These are phyloP conservation scores for Chamaea fasciata DNA, from an alignment of 2,113 vertebrate species.

Conservation along the genomic window DNA sequence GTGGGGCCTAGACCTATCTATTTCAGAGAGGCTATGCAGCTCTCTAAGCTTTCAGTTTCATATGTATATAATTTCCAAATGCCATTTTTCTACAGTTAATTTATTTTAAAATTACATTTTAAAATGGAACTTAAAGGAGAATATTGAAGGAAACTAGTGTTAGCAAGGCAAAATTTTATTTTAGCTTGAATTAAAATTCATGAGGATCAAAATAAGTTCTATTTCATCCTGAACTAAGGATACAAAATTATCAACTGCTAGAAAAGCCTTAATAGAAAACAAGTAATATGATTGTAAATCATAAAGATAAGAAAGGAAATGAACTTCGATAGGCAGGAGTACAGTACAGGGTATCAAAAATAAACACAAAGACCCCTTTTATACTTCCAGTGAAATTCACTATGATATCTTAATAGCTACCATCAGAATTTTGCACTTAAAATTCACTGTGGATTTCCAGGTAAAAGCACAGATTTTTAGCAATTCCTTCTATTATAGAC, in stretches of 20 bases:
- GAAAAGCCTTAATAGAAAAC: not conserved
- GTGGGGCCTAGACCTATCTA: not conserved
- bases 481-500: not conserved
- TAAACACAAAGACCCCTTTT: not conserved
- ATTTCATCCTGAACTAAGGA: not conserved
- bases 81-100: not conserved
- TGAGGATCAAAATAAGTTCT: not conserved
- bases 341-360: not conserved
- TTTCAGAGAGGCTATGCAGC: not conserved
- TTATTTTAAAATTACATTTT: not conserved
- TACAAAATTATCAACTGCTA: rapidly evolving
- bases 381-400: not conserved
- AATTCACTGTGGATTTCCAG: not conserved
- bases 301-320: not conserved
- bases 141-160: not conserved
- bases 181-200: not conserved
- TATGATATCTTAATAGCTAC: not conserved
- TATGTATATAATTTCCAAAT: not conserved
- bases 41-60: not conserved
- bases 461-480: not conserved
- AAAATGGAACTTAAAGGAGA: not conserved
- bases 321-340: not conserved
- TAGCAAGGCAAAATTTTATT: not conserved
- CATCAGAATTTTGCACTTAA: not conserved
- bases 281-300: not conserved